These are phyloP conservation scores for Acanthochromis polyacanthus DNA, from an alignment of 2,113 vertebrate genomes.

Conservation along the genomic window DNA sequence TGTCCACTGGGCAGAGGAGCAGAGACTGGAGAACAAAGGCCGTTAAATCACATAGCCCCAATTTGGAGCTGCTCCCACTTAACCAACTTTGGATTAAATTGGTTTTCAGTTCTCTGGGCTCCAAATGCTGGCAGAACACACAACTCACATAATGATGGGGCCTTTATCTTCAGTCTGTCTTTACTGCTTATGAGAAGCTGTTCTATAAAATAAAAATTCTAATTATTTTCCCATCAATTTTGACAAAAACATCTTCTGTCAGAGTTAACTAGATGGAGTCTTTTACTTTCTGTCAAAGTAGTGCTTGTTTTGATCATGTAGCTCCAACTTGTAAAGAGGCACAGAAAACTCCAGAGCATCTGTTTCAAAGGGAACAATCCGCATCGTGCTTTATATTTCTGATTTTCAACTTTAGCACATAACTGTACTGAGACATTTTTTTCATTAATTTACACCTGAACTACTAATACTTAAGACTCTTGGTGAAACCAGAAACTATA, in stretches of 20 bases:
- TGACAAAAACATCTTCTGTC: neutral
- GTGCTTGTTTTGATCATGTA: too few relatives aligned
- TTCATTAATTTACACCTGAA: too few relatives aligned
- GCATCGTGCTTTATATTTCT: too few relatives aligned
- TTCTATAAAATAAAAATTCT: neutral
- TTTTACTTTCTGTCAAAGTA: neutral
- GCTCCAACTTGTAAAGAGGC: too few relatives aligned
- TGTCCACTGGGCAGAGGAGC: slow-evolving; percentile 63
- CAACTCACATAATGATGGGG: slow-evolving; percentile 23
- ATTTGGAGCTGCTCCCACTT: slow-evolving; percentile 47
- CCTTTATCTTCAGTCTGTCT: slow-evolving; percentile 18
- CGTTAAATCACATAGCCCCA: slow-evolving; percentile 50
- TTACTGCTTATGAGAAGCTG: neutral
- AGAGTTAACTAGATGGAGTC: neutral
- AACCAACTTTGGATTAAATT: slow-evolving; percentile 50
- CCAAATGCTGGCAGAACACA: slow-evolving; percentile 6
- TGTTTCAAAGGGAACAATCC: too few relatives aligned
- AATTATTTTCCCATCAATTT: neutral
- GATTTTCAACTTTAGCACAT: too few relatives aligned
- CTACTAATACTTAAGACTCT: too few relatives aligned
- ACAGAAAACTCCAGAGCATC: too few relatives aligned
- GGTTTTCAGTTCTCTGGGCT: slow-evolving; percentile 34
- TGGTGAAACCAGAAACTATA: too few relatives aligned
- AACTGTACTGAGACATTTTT: too few relatives aligned
- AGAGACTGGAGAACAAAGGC: slow-evolving; percentile 54